These are phyloP conservation scores for Perodicticus potto DNA, from an alignment of 2,797 vertebrate genomes.

Conservation along the genomic window DNA sequence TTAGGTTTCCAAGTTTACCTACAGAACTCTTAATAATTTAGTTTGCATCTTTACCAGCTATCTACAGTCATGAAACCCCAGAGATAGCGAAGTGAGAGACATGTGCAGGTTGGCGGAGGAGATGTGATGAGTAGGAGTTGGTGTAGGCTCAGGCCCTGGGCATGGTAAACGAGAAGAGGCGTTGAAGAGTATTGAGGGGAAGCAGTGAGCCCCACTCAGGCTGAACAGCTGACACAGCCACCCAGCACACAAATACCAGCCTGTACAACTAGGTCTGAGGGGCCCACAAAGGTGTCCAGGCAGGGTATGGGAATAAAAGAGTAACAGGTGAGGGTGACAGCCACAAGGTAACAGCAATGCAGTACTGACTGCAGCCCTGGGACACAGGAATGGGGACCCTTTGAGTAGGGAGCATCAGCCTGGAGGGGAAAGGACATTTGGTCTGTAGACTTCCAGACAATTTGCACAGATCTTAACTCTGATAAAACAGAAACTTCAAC, in stretches of 20 bases:
- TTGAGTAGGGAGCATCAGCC: not conserved
- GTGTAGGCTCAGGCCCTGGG: not conserved
- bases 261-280: not conserved
- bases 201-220: too few species aligned
- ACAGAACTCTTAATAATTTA: not conserved
- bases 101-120: not conserved
- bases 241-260: not conserved
- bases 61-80: too few species aligned
- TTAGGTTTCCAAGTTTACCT: not conserved
- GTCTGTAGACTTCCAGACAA: not conserved
- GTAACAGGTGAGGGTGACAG: not conserved
- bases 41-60: not conserved
- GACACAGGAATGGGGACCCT: not conserved
- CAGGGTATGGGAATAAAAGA: not conserved
- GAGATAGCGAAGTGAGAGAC: not conserved
- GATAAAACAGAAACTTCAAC: not conserved
- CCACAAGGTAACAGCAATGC: not conserved
- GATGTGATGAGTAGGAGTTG: too few species aligned
- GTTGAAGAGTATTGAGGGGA: not conserved
- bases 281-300: too few species aligned
- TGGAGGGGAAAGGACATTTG: not conserved
- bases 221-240: not conserved
- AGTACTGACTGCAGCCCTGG: not conserved
- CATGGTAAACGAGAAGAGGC: too few species aligned
- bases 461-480: not conserved